Evolutionary conservation across 2,797 vertebrate genomes (phyloP), one percentile per base, ranked within the genome.

Genomic region (Smutsia gigantea): DNA sequence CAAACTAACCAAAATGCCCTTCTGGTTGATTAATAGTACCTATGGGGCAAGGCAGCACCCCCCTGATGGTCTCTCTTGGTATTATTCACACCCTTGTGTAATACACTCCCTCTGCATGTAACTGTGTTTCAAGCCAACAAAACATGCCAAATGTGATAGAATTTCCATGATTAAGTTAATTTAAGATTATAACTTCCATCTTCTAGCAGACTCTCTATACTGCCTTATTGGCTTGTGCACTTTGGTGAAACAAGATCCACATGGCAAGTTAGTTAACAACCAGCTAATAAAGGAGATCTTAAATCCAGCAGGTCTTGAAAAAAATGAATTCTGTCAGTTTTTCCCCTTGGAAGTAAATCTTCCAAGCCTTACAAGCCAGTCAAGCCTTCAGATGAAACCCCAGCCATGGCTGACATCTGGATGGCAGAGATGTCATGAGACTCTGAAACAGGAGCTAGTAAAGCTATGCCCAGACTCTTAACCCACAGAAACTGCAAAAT

Each of bases 11-110:
- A 34, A 59, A 19, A 29, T 57, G 27, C 23, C 37, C 51, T 51
- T n/a, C 7, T 1, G 6, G 8, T 42, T 59, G 51, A 74, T 18
- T 55, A 46, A 29, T n/a, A 77, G 68, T 10, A 17, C 39, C 53
- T 31, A 21, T 5, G 1, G 13, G 21, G 29, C 1, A 2, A n/a
- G 23, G 1, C 27, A 55, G 0, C 13, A 31, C 1, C 15, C 4
- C 4, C 3, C 15, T 53, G 72, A 3, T 2, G 49, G 17, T 51
- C 17, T 5, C 13, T 92, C 34, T 21, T 87, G 15, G 8, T n/a
- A 64, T 12, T 46, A 11, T 57, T 75, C 66, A 68, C 14, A 57
- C 2, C 8, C 27, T 49, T 42, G 5, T 23, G 17, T n/a, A 34
- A 79, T 51, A 25, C 42, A 42, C n/a, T 72, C 13, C n/a, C n/a